Evolutionary conservation across 2,797 vertebrate genomes (phyloP), one percentile per base, ranked within the genome.

Genomic region (Coilia nasus): DNA sequence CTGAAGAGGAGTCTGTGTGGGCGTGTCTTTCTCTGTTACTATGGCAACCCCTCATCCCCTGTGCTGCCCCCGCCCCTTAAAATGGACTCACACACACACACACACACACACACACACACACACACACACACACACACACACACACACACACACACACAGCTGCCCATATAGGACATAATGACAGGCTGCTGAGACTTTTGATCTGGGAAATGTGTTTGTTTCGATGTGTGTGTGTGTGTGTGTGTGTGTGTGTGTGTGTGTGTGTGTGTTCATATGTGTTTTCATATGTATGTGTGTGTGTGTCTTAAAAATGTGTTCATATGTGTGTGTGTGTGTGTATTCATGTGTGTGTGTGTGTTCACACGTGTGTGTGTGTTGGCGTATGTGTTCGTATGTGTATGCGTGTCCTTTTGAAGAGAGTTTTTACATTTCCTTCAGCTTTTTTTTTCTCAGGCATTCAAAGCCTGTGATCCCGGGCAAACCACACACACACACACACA

Each of bases 381-480:
- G 54, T 56, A 14, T 56, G 54, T 56, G 60, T 47, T 56, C 44
- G 57, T 62, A 82, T 57, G 83, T 87, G 41, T 82, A 89, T 82
- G 90, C 85, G 87, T 41, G 0, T 6, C 86, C 81, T 83, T 93
- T 94, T 94, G 93, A 92, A 93, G 94, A 94, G 93, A 3, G 14
- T 71, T 28, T 25, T 28, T 71, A 35, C 67, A 71, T 71, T 71
- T 71, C 15, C 35, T 9, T 35, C 6, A 35, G 28, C 60, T 64
- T 12, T 71, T 71, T 71, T 67, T 28, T 25, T 15, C 28, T 12
- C 23, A 28, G 12, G 25, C 25, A 31, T 9, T 67, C 21, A 60
- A 60, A 64, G 23, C 23, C 23, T 64, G n/a, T 64, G 25, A 10
- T 0, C 25, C 23, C 10, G n/a, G 25, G 28, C 92, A 90, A 94